A percentile compares a stretch with the other conserved stretches of the same genome.
Conservation (phyloP, 2,113 vertebrate genomes). For the Brachirus orientalis region DNA sequence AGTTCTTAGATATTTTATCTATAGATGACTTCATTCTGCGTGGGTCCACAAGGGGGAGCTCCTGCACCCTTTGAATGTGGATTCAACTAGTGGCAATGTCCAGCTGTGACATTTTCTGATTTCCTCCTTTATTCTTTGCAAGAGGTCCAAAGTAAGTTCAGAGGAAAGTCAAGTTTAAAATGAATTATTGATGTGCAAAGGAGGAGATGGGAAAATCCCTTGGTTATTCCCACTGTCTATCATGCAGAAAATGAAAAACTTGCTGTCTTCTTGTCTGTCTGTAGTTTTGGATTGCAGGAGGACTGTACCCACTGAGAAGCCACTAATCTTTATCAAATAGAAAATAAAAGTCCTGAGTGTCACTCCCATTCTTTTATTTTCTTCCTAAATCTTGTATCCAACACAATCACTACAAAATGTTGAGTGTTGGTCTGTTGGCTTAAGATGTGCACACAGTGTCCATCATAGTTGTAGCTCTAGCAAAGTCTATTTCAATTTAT, state of each 20-base stretch:
- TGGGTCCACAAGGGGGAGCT: conserved; percentile 50
- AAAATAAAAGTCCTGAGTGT: conserved; percentile 17
- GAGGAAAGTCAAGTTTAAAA: conserved; percentile 24
- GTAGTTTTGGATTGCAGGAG: conserved; percentile 27
- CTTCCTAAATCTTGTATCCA: conserved; percentile 12
- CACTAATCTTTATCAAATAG: conserved; percentile 55
- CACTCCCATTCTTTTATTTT: conserved; percentile 31
- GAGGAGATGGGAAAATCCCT: conserved; percentile 36
- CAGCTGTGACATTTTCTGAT: conserved; percentile 31
- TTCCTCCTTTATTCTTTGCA: background rate
- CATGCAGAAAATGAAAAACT: conserved; percentile 16
- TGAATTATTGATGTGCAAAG: conserved; percentile 32
- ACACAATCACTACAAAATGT: conserved; percentile 17
- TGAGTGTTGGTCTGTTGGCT: conserved; percentile 14
- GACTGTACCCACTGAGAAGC: conserved; percentile 30
- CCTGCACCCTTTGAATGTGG: background rate
- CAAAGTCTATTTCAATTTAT: conserved; percentile 47
- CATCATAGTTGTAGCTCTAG: conserved; percentile 26
- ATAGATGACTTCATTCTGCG: background rate
- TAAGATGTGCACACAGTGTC: conserved; percentile 39
- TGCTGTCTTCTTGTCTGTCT: conserved; percentile 3
- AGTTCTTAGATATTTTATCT: too few relatives aligned
- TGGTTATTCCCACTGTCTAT: conserved; percentile 26
- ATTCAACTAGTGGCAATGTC: conserved; percentile 13
- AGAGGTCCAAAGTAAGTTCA: conserved; percentile 18